Evolutionary conservation across 2,113 vertebrate species (phyloP), one percentile per base, ranked within the genome.

Genomic region (Carlito syrichta): DNA sequence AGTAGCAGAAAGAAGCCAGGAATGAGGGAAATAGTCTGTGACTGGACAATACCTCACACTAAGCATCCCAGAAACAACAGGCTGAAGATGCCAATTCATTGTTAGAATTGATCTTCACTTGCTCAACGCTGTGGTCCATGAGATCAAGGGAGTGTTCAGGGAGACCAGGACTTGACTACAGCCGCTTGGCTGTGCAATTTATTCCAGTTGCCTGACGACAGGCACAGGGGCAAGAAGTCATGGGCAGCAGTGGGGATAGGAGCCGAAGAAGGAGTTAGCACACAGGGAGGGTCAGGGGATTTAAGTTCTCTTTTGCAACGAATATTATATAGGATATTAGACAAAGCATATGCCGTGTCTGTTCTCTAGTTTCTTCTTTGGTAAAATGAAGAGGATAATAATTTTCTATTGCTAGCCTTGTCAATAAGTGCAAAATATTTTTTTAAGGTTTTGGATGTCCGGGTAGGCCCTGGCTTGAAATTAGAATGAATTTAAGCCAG

Each of bases 371-470:
- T 62, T 89, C 74, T 83, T 95, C 82, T 86, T 94, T 74, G 48
- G 23, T 68, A 58, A 95, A 56, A 69, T 43, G 38, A 93, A n/a
- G 20, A 93, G 5, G 56, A 68, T 82, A n/a, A 17, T 73, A n/a
- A 95, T 68, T 95, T 89, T 68, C 48, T 78, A 86, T 94, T 60
- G 19, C 25, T 89, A 50, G 12, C 32, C 43, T 93, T 79, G 32
- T 86, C 81, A 83, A 22, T 54, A 89, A 97, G 43, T 68, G 7
- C 9, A 74, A 76, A 35, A 56, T 38, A 22, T 14, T 58, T 63
- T 63, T 82, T 62, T n/a, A 38, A 77, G 35, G 16, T 48, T 87
- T 40, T 14, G 38, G 38, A 85, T 58, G n/a, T 13, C 66, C 25
- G 30, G 32, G 22, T 45, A 66, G 91, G 35, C 35, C 38, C 22